Conservation (phyloP, 2,888 invertebrate genomes). For the Amorpha juglandis region DNA sequence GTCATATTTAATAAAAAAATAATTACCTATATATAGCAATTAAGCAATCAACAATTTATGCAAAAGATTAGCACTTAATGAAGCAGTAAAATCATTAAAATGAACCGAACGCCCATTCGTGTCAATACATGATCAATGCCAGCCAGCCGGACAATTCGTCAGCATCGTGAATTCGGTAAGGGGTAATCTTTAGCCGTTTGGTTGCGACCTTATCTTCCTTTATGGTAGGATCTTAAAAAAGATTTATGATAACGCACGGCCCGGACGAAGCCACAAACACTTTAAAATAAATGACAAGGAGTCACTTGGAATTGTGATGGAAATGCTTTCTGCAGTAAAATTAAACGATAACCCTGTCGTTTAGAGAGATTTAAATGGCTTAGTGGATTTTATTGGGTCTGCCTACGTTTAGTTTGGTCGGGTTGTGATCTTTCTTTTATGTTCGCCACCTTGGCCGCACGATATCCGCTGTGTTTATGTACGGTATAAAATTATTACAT, state of each 20-base stretch:
- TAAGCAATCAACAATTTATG: background rate
- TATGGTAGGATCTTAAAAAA: conserved; percentile 82
- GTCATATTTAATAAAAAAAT: background rate
- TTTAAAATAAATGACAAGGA: conserved; percentile 84
- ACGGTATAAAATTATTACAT: conserved; percentile 36
- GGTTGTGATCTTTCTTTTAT: conserved; percentile 62
- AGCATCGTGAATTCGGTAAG: conserved; percentile 74
- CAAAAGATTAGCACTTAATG: background rate
- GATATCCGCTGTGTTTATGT: conserved; percentile 47
- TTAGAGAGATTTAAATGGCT: conserved; percentile 81
- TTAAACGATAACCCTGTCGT: conserved; percentile 83
- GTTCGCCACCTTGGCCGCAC: conserved; percentile 52
- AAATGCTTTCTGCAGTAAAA: conserved; percentile 84
- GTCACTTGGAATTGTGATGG: conserved; percentile 83
- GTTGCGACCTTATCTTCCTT: conserved; percentile 82
- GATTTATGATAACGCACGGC: conserved; percentile 84
- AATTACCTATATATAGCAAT: background rate
- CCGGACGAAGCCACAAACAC: conserved; percentile 75
- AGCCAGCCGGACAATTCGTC: conserved; percentile 71
- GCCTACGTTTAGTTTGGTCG: conserved; percentile 61
- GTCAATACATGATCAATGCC: conserved; percentile 18
- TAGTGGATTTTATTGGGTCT: conserved; percentile 74
- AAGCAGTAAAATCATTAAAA: conserved; percentile 5
- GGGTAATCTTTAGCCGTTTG: conserved; percentile 79
- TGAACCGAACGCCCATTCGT: conserved; percentile 30